Conservation (phyloP, 2,797 vertebrate genomes). For the Jordanella pulchra region DNA sequence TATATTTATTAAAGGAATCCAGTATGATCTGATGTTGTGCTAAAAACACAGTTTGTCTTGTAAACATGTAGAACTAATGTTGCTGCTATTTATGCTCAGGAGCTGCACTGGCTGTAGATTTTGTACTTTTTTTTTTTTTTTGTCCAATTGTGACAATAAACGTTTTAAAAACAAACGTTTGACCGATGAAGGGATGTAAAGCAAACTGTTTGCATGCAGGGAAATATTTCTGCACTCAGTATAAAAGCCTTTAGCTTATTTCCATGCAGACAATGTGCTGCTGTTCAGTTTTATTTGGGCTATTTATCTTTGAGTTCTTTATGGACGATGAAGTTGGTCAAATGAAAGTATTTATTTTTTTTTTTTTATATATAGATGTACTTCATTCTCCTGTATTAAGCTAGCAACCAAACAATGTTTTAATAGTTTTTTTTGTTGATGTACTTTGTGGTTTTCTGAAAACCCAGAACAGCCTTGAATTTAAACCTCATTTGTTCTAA, state of each 20-base stretch:
- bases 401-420: no score
- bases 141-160: background rate
- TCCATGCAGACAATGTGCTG: constrained; percentile 7
- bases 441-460: background rate
- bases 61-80: constrained; percentile 25
- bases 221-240: constrained; percentile 23
- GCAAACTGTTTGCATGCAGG: constrained; percentile 29
- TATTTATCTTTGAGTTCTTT: constrained; percentile 39
- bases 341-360: constrained; percentile 26
- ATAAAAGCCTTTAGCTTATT: background rate
- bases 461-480: background rate
- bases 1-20: constrained; percentile 54
- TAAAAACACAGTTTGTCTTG: constrained; percentile 24
- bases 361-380: constrained; percentile 35
- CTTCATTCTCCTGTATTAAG: background rate
- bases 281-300: background rate
- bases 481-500: constrained; percentile 3
- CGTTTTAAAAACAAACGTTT: background rate
- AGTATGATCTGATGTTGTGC: constrained; percentile 14
- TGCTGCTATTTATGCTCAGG: constrained; percentile 76
- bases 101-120: constrained; percentile 26
- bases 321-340: constrained; percentile 33
- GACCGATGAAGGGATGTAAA: no score
- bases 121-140: background rate
- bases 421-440: background rate